Evolutionary conservation across 2,113 vertebrate genomes (phyloP).

Genomic region (Felis chaus): DNA sequence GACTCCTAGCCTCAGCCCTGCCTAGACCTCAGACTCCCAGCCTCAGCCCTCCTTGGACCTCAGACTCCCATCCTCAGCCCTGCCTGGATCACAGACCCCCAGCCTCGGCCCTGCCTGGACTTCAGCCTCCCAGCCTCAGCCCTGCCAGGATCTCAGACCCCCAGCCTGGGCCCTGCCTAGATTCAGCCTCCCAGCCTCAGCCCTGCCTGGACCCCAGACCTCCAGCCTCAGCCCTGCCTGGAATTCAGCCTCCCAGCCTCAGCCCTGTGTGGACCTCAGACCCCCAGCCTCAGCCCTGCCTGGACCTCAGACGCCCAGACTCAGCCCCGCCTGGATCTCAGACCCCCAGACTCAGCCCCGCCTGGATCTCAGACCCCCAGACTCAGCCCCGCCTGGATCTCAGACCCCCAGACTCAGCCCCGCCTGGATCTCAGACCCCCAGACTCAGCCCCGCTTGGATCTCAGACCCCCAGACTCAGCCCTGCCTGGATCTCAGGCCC

Average conservation of each 20-base stretch:
- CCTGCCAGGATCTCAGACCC: rapidly evolving
- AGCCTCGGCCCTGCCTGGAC: no score
- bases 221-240: rapidly evolving
- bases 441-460: no score
- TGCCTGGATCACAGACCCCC: rapidly evolving
- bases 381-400: rapidly evolving
- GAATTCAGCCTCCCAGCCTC: no score
- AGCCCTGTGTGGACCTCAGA: rapidly evolving
- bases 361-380: no score
- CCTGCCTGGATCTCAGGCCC: rapidly evolving
- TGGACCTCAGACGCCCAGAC: rapidly evolving
- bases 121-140: no score
- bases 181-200: rapidly evolving
- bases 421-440: rapidly evolving
- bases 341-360: no score
- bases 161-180: rapidly evolving
- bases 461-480: not conserved
- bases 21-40: rapidly evolving
- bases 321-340: rapidly evolving
- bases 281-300: rapidly evolving
- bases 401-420: rapidly evolving
- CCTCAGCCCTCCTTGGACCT: rapidly evolving
- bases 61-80: no score
- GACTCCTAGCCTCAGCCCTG: rapidly evolving
- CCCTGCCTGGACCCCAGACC: rapidly evolving